phyloP scores from a whole-genome alignment of 2,888 invertebrate genomes.

The Electrophaes corylata region DNA sequence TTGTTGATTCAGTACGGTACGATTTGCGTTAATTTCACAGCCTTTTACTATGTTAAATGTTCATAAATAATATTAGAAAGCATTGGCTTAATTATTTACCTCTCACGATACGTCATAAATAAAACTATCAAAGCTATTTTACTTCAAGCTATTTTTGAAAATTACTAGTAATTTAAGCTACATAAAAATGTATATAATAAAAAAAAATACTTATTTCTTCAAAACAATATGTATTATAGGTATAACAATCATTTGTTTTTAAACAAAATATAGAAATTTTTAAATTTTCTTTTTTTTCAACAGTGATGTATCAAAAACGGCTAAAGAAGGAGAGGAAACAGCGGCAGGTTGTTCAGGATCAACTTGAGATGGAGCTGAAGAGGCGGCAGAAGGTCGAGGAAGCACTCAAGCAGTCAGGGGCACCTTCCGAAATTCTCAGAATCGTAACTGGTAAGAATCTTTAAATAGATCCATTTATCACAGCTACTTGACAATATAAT shows the following conservation, averaged over 20 bases:
- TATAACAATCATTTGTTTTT: neutral
- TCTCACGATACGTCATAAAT: too few relatives aligned
- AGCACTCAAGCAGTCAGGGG: conserved; percentile 90
- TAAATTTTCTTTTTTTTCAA: conserved; percentile 36
- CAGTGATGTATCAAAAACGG: conserved; percentile 95
- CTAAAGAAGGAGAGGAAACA: conserved; percentile 94
- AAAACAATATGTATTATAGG: too few relatives aligned
- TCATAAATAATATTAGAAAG: conserved; percentile 45
- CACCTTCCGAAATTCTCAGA: conserved; percentile 89
- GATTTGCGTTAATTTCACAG: conserved; percentile 47
- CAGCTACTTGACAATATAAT: too few relatives aligned
- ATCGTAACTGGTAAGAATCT: conserved; percentile 88
- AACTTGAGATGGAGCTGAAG: conserved; percentile 92
- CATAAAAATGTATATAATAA: neutral
- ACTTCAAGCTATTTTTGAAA: too few relatives aligned
- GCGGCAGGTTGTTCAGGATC: conserved; percentile 92
- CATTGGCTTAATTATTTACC: too few relatives aligned
- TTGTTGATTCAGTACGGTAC: conserved; percentile 70
- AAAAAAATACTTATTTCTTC: too few relatives aligned
- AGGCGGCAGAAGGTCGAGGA: conserved; percentile 92
- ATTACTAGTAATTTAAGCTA: too few relatives aligned
- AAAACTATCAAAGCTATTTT: too few relatives aligned
- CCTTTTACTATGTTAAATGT: too few relatives aligned
- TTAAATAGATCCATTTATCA: neutral
- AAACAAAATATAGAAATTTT: neutral